A percentile compares a stretch with the other conserved stretches of the same genome.
Conservation (phyloP, 2,888 invertebrate species). For the Cinara cedri region DNA sequence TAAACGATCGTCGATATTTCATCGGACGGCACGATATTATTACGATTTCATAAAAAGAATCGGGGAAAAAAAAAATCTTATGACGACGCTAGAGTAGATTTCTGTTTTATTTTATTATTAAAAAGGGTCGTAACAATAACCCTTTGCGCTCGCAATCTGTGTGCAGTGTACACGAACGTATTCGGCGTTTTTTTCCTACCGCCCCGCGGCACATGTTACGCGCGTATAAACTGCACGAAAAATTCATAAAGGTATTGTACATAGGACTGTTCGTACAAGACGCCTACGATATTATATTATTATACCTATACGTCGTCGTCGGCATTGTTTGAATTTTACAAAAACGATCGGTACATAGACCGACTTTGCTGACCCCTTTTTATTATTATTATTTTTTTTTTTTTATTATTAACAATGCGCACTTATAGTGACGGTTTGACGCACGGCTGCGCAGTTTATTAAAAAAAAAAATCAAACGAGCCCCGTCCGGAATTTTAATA, state of each 20-base stretch:
- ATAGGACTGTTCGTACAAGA: too few relatives aligned
- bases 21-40: constrained; percentile 5
- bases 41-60: constrained; percentile 1
- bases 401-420: neutral
- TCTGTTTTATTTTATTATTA: neutral
- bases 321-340: neutral
- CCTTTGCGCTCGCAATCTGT: constrained; percentile 30
- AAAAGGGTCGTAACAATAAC: constrained; percentile 39
- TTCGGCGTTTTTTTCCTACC: neutral
- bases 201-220: neutral
- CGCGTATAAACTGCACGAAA: neutral
- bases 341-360: neutral
- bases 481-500: constrained; percentile 7
- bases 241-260: too few relatives aligned
- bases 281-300: too few relatives aligned
- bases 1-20: constrained; percentile 55
- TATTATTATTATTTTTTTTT: neutral
- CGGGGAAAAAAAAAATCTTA: constrained; percentile 3
- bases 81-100: constrained; percentile 23
- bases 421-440: neutral
- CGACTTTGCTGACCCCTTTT: neutral
- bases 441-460: constrained; percentile 7
- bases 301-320: too few relatives aligned
- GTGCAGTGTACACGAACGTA: neutral
- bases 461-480: neutral